Evolutionary conservation across 2,113 vertebrate species (phyloP).

Genomic region (Coracopsis vasa): DNA sequence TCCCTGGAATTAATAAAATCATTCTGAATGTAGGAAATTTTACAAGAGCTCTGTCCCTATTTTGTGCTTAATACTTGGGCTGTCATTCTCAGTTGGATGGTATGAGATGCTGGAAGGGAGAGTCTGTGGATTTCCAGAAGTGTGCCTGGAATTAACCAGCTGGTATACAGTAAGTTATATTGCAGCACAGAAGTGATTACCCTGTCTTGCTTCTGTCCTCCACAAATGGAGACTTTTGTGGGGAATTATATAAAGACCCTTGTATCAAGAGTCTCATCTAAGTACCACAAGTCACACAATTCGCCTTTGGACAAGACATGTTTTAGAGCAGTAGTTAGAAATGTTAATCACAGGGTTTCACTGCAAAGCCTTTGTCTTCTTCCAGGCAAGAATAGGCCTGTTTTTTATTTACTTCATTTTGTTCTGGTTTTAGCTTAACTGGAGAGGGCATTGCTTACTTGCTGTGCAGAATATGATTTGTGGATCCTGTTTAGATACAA

Average conservation of each 20-base stretch:
- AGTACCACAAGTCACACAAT: background rate
- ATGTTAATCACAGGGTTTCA: background rate
- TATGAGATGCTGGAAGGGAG: background rate
- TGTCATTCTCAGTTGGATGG: background rate
- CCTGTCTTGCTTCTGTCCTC: background rate
- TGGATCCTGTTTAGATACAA: background rate
- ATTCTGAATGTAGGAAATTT: background rate
- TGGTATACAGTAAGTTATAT: background rate
- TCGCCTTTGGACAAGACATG: background rate
- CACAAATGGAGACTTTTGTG: background rate
- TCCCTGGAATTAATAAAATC: background rate
- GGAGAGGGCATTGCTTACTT: background rate
- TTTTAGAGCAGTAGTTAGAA: background rate
- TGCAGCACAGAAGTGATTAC: background rate
- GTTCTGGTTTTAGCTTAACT: background rate
- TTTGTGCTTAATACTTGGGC: background rate
- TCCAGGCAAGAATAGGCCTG: background rate
- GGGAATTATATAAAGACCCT: background rate
- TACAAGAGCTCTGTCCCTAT: background rate
- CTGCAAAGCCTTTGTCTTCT: background rate
- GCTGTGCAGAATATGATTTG: background rate
- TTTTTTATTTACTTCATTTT: constrained; percentile 12
- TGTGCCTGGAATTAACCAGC: background rate
- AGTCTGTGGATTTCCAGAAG: background rate
- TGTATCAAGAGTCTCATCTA: background rate